Evolutionary conservation across 1,140 invertebrate species (phyloP), one percentile per base, ranked within the genome.

Genomic region (Oppia nitens): DNA sequence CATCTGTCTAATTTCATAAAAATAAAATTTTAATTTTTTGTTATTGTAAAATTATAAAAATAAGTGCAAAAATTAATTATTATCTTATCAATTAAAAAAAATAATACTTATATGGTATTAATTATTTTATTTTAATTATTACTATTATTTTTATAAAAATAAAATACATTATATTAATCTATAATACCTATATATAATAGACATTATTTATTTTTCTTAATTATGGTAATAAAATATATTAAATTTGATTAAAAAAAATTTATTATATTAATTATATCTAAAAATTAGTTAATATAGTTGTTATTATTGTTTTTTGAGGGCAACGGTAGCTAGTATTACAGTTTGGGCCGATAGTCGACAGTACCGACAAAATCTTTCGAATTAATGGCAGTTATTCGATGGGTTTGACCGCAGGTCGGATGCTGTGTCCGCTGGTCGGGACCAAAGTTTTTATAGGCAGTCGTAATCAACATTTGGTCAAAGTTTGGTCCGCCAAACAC

Each of bases 401-500:
- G 48, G 48, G 20, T 11, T 50, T 25, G 75, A 17, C 87, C 87
- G 45, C 81, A 78, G 2, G 78, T 70, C 6, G 79, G 74, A 29
- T 82, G 76, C 28, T 67, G 64, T 62, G 77, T 72, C 17, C 77
- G 71, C 61, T 80, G 70, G 2, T 77, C 74, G 9, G 72, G 68
- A 1, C 71, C 73, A 51, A 77, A 67, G 12, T 64, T 70, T 3
- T 62, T 57, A 9, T 62, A 68, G 0, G 81, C 80, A 0, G 79
- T 79, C 0, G 86, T 89, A 11, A 87, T 83, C 66, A 80, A 89
- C 1, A 90, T 71, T 53, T 80, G 77, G 65, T 85, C 81, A 25
- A 84, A 69, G 66, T 83, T 76, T 0, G 77, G 72, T 3, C 86
- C 86, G 11, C 87, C 87, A 68, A 84, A 92, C 55, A 81, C 79